Conservation (phyloP, 2,797 vertebrate species). For the Coccyzus lansbergi region DNA sequence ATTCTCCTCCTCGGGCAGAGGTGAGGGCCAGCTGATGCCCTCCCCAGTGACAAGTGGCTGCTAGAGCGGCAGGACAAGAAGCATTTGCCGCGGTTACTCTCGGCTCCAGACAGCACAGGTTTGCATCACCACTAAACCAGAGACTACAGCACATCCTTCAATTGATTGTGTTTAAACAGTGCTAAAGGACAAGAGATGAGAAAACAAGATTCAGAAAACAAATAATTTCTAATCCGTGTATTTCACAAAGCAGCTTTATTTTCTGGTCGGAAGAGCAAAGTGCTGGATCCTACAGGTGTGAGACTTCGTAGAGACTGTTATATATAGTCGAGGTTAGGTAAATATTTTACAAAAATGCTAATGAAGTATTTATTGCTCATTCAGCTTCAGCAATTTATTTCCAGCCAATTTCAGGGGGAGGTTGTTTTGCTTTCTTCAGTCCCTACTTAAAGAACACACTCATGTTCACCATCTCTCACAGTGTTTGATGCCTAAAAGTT, state of each 20-base stretch:
- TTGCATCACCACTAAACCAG: neutral
- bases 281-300: neutral
- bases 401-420: neutral
- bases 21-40: neutral
- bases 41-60: neutral
- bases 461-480: neutral
- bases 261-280: neutral
- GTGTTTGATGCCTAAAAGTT: neutral
- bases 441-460: neutral
- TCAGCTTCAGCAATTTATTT: neutral
- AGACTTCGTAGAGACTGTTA: neutral
- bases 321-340: neutral
- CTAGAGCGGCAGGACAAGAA: fast-evolving
- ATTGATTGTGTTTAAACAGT: neutral
- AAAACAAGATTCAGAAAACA: neutral
- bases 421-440: neutral
- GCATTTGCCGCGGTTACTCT: neutral
- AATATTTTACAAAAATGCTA: neutral
- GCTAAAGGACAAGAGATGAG: neutral
- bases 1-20: neutral
- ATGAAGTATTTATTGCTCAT: neutral
- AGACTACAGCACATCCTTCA: neutral
- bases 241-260: neutral
- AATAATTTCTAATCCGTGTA: neutral
- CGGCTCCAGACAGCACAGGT: neutral